These are phyloP conservation scores for Amblyopsis hoosieri DNA, from an alignment of 2,797 vertebrate species.

Conservation along the genomic window DNA sequence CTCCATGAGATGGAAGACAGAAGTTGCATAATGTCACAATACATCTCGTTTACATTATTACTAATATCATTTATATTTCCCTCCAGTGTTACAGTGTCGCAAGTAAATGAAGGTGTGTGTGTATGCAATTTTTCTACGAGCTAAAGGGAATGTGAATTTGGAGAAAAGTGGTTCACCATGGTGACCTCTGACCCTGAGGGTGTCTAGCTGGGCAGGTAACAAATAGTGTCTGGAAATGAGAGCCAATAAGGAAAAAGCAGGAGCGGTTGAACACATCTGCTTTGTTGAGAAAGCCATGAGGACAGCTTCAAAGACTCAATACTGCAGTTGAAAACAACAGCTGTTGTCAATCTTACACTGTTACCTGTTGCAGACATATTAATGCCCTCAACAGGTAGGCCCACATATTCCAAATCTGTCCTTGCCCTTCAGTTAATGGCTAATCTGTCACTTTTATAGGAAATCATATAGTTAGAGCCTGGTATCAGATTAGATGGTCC, in stretches of 20 bases:
- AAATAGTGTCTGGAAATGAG: constrained; percentile 69
- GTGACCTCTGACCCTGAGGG: constrained; percentile 43
- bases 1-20: neutral
- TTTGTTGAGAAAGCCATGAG: constrained; percentile 13
- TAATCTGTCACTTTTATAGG: constrained; percentile 42
- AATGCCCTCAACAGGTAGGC: neutral
- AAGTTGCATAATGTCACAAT: neutral
- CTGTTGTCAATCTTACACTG: constrained; percentile 5
- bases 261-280: neutral
- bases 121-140: constrained; percentile 2
- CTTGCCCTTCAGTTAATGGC: constrained; percentile 22
- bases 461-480: constrained; percentile 37
- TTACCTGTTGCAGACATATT: constrained; percentile 3
- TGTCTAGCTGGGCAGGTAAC: constrained; percentile 4
- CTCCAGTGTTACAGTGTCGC: neutral
- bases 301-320: constrained; percentile 31
- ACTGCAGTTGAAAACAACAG: constrained; percentile 10
- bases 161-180: neutral
- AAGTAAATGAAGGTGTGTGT: neutral
- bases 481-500: constrained; percentile 10
- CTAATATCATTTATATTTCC: neutral
- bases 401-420: constrained; percentile 12
- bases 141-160: neutral
- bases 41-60: neutral
- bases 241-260: constrained; percentile 56